Base-by-base conservation (phyloP, 2,888 invertebrate genomes). In the Incurvaria masculella region DNA sequence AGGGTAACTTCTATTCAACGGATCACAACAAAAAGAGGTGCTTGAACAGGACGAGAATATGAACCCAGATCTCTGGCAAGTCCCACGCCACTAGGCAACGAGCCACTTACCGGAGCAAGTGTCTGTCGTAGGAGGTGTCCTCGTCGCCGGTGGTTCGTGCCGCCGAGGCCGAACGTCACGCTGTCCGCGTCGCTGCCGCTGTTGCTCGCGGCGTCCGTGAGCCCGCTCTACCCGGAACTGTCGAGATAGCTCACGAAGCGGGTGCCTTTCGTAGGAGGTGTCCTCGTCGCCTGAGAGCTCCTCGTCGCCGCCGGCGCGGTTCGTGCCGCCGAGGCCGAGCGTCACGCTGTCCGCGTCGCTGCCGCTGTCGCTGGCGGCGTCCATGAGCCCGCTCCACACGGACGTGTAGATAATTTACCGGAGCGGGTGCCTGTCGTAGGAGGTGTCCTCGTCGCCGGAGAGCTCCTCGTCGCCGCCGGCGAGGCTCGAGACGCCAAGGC, bases 161-260 rank as follows among this genome's bases (percentile, higher is more conserved):
- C 65, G 0, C 52, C 64, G 0, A 58, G 56, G 0, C 67, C 69
- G 1, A 69, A 51, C 0, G 61, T 63, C 2, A 72, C 58, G 21
- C 66, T 66, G 53, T 76, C 78, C 0, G 62, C 62, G 43, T 78
- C 75, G 10, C 71, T 71, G 52, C 76, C 78, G 20, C 70, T 72
- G n/a, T 61, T 72, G 49, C 70, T 71, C 1, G 63, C 68, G 46
- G 66, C 76, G 50, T 79, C 79, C 65, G 76, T 68, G 17, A 75
- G 60, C 0, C 64, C 43, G 0, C 68, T 52, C 0, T 72, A 70
- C 44, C 64, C 61, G 0, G 64, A 52, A 0, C 65, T 57, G 59
- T 78, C n/a, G n/a, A n/a, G n/a, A n/a, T n/a, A n/a, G 5, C 10
- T 10, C 4, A 4, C 23, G 4, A 10, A 23, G 4, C 4, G 23